Evolutionary conservation across 2,797 vertebrate species (phyloP).

Genomic region (Mormyrus hasselquistii): DNA sequence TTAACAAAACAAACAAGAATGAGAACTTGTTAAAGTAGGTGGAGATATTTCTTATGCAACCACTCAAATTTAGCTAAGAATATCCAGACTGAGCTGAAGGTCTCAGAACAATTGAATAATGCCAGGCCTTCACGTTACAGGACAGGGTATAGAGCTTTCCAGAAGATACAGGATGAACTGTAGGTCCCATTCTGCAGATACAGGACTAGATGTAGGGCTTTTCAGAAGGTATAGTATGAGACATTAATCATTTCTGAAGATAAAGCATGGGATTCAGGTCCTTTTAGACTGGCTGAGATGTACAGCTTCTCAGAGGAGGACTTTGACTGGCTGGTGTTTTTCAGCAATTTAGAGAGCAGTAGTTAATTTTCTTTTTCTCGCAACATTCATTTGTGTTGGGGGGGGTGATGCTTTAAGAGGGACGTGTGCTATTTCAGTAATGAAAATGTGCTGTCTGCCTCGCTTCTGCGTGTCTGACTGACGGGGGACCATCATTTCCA

Average conservation of each 20-base stretch:
- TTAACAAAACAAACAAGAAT: not conserved
- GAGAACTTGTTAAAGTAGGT: not conserved
- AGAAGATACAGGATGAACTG: not conserved
- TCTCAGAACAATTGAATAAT: not conserved
- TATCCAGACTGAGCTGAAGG: not conserved
- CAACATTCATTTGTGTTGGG: not conserved
- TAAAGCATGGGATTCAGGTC: not conserved
- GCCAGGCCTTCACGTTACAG: slow-evolving; percentile 18
- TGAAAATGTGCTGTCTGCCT: not conserved
- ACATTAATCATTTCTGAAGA: not conserved
- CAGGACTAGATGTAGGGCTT: not conserved
- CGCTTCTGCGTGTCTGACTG: not conserved
- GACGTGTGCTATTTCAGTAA: not conserved
- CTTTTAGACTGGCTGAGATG: not conserved
- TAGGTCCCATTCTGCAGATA: not conserved
- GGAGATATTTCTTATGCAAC: not conserved
- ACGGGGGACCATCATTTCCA: not conserved
- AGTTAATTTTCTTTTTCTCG: not conserved
- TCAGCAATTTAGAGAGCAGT: not conserved
- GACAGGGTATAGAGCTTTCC: not conserved
- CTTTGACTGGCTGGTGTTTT: not conserved
- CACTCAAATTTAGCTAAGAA: not conserved
- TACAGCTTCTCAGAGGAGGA: not conserved
- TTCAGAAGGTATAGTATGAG: not conserved
- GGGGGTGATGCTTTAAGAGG: not conserved